These are phyloP conservation scores for Phyllopteryx taeniolatus DNA, from an alignment of 2,113 vertebrate species.

Conservation along the genomic window DNA sequence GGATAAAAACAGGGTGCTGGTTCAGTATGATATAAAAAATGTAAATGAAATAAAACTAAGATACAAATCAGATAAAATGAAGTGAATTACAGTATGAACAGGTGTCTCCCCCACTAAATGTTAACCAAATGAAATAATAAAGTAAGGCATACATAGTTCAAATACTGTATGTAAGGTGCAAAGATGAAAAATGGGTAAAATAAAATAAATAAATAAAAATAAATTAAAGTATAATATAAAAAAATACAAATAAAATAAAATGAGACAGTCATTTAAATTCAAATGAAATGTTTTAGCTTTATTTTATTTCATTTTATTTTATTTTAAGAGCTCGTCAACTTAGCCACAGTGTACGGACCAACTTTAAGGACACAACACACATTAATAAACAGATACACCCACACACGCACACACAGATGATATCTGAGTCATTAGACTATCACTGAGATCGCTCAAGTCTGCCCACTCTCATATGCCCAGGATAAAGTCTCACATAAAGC, in stretches of 20 bases:
- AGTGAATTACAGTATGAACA: neutral
- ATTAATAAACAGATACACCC: neutral
- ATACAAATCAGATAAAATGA: neutral
- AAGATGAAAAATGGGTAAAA: too few relatives aligned
- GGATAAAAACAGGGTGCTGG: too few relatives aligned
- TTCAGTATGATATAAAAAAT: neutral
- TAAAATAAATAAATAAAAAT: neutral
- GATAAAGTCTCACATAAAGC: slow-evolving; percentile 16
- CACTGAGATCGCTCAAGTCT: slow-evolving; percentile 22
- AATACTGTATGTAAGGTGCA: too few relatives aligned
- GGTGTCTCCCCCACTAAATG: neutral
- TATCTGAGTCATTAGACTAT: slow-evolving; percentile 32
- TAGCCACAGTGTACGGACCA: neutral
- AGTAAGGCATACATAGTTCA: neutral
- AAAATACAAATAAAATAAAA: too few relatives aligned
- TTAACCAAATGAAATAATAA: neutral
- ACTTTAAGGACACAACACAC: neutral
- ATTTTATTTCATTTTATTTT: neutral
- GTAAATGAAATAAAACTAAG: neutral
- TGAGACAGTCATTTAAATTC: too few relatives aligned
- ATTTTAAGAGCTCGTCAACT: too few relatives aligned
- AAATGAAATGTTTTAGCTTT: neutral
- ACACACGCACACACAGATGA: neutral
- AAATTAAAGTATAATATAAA: too few relatives aligned
- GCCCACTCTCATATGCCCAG: slow-evolving; percentile 39